Evolutionary conservation across 1,140 invertebrate genomes (phyloP), one percentile per base, ranked within the genome.

Genomic region (Scylla paramamosain): DNA sequence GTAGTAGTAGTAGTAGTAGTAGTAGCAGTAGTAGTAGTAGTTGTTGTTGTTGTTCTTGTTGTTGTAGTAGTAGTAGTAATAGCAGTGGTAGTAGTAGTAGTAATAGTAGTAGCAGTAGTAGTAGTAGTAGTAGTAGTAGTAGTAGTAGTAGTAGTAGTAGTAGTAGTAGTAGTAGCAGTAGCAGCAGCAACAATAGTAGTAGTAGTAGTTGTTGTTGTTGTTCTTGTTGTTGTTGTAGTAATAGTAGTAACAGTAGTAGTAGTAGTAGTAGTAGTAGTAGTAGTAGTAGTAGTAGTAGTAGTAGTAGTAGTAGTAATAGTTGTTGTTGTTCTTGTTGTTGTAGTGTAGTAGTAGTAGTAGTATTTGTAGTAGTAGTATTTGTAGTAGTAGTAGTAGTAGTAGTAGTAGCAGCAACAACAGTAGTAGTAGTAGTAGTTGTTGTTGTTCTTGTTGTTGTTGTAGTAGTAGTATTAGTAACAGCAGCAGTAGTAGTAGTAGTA

Each of bases 291-390:
- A 25, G 87, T 1, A 45, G 25, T 3, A 25, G 32, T 14, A 10
- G 87, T 14, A 32, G 6, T 2, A 25, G 7, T 16, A 1, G 39
- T 1, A 25, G 20, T 16, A 6, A 1, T 31, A 12, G 28, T 14
- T 0, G 45, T 31, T 0, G 7, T 12, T 28, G 32, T 16, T 0
- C 0, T 8, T 0, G n/a, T 31, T 0, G 16, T 8, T 0, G 32
- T 31, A 8, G 39, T 7, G 39, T 8, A 0, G 7, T 8, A 20
- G 32, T 1, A 39, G 25, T 8, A 31, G 87, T 1, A 28, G 20
- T 1, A 8, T 14, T 14, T 4, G 7, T 25, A 14, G 77, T n/a
- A 0, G 25, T n/a, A 12, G 25, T 29, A 6, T 0, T 25, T 4
- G 3, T 25, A 12, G 77, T 25, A n/a, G 83, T 86, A 8, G 83